Evolutionary conservation across 1,140 invertebrate species (phyloP), one percentile per base, ranked within the genome.

Genomic region (Palaemon carinicauda): DNA sequence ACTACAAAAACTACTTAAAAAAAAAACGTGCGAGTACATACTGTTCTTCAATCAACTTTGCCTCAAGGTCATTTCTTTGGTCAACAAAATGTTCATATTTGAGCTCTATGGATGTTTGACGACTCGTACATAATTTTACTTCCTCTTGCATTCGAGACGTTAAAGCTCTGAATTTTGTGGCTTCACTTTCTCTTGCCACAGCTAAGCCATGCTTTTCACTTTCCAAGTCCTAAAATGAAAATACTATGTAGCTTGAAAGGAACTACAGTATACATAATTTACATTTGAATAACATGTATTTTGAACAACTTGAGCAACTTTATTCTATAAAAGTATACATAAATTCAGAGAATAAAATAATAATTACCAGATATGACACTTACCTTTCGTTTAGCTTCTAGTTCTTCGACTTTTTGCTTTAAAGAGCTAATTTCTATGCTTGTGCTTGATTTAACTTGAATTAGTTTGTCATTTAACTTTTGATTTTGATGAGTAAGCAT

Each of bases 401-500:
- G 52, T 33, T 83, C 82, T 15, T 77, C 71, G 19, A 83, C 17
- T 53, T 83, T 71, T 77, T 83, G 53, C 24, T 83, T 83, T 27
- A 77, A 53, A n/a, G 54, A 75, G 27, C n/a, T 83, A 21, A 83
- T 56, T 21, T 83, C 82, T 56, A 69, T 75, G 14, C 73, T 75
- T 52, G 24, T 53, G 5, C 75, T 71, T 9, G 82, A 75, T 31
- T 77, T 83, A 41, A 77, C 73, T 53, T 83, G 82, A 41, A n/a
- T 56, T 15, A 83, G 29, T 53, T 60, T 74, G 29, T 83, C 82
- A 77, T 71, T 83, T 21, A 83, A 19, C 52, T 5, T 17, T 53
- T 83, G 71, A n/a, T 75, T 83, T 27, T 83, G 73, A 19, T 83
- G 27, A 31, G 50, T 17, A 17, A 21, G 31, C 41, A 51, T 29